Evolutionary conservation across 2,888 invertebrate genomes (phyloP).

Genomic region (Lepeophtheirus nordmannii): DNA sequence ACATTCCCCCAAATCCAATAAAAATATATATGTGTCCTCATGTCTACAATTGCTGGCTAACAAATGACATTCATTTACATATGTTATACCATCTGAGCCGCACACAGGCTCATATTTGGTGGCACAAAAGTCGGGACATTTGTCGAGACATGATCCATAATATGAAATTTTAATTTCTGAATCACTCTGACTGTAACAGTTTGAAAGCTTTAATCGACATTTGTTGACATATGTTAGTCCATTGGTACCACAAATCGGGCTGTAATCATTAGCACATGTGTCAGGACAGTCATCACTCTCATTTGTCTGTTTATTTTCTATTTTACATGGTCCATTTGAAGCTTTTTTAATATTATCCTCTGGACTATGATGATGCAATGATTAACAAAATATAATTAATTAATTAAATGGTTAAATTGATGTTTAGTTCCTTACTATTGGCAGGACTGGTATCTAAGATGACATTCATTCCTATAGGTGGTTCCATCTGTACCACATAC

Average conservation of each 20-base stretch:
- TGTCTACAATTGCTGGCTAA: neutral
- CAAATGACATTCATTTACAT: conserved; percentile 76
- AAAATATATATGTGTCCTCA: neutral
- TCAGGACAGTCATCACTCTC: neutral
- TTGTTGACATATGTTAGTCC: neutral
- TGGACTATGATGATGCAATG: neutral
- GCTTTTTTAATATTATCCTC: conserved; percentile 1
- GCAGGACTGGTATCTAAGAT: neutral
- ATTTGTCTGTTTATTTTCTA: neutral
- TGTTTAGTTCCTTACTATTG: neutral
- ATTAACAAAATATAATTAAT: neutral
- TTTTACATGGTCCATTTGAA: neutral
- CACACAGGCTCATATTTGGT: conserved; percentile 49
- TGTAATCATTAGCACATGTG: neutral
- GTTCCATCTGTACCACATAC: conserved; percentile 12
- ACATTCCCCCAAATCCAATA: conserved; percentile 1
- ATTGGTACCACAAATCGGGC: conserved; percentile 8
- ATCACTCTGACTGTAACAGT: neutral
- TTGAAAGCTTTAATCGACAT: neutral
- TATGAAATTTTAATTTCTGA: neutral
- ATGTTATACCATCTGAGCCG: conserved; percentile 70
- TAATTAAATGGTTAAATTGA: neutral
- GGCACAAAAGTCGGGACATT: neutral
- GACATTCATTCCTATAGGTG: conserved; percentile 11
- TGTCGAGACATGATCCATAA: conserved; percentile 42